Conservation (phyloP, 2,113 vertebrate genomes). For the Xenopus tropicalis region DNA sequence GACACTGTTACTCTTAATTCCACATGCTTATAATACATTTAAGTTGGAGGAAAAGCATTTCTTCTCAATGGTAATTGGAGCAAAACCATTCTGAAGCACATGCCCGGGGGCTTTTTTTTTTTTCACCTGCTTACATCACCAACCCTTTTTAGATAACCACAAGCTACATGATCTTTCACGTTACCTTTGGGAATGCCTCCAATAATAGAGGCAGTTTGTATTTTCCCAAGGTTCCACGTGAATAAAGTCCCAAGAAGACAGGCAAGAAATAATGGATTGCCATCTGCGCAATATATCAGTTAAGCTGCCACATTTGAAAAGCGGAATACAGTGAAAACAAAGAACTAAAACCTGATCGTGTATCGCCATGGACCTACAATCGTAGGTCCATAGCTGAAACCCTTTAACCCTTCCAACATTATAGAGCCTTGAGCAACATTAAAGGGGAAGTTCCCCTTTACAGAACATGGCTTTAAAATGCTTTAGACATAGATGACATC, state of each 20-base stretch:
- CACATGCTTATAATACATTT: slow-evolving; percentile 17
- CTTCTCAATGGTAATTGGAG: slow-evolving; percentile 26
- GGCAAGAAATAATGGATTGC: slow-evolving; percentile 36
- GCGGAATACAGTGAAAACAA: slow-evolving; percentile 29
- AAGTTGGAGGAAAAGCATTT: slow-evolving; percentile 33
- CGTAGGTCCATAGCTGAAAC: neutral
- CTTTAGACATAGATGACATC: no score
- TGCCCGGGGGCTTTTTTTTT: slow-evolving; percentile 21
- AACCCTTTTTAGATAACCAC: slow-evolving; percentile 40
- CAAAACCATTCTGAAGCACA: slow-evolving; percentile 21
- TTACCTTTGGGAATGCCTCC: slow-evolving; percentile 47
- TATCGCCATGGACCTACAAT: neutral
- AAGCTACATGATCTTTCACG: slow-evolving; percentile 53
- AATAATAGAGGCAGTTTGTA: slow-evolving; percentile 31
- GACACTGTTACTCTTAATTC: no score
- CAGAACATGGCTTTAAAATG: no score
- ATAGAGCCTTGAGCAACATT: no score
- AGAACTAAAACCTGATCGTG: slow-evolving; percentile 16
- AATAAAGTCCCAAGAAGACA: slow-evolving; percentile 37
- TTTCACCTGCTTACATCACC: slow-evolving; percentile 24
- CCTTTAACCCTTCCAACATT: slow-evolving; percentile 1
- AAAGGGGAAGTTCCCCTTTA: neutral
- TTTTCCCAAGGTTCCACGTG: slow-evolving; percentile 41
- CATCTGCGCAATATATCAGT: slow-evolving; percentile 34
- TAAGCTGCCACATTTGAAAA: slow-evolving; percentile 18